Conservation (phyloP, 2,888 invertebrate species). For the Marasmarcha lunaedactyla region DNA sequence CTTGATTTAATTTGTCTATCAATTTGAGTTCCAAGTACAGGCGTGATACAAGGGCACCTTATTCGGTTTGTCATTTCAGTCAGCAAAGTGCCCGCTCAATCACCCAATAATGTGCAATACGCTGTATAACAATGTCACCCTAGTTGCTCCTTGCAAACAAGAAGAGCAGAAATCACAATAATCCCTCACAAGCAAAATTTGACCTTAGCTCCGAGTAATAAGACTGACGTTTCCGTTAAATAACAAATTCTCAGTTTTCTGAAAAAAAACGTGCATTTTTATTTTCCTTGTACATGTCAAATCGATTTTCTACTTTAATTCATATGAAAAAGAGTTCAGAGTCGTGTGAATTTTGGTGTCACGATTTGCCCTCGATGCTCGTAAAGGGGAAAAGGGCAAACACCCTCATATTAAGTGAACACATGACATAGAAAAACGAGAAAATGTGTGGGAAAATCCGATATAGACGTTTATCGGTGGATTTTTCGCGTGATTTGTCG, state of each 20-base stretch:
- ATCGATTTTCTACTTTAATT: conserved; percentile 8
- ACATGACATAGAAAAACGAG: conserved; percentile 68
- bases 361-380: neutral
- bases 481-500: conserved; percentile 66
- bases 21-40: neutral
- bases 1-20: conserved; percentile 3
- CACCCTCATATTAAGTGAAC: conserved; percentile 69
- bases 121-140: conserved; percentile 66
- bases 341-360: neutral
- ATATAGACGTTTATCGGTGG: conserved; percentile 68
- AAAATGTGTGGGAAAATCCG: conserved; percentile 70
- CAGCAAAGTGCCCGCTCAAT: conserved; percentile 62
- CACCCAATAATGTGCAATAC: conserved; percentile 70
- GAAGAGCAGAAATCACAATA: conserved; percentile 20
- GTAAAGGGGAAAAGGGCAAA: conserved; percentile 58
- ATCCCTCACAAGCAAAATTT: conserved; percentile 13
- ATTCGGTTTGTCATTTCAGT: conserved; percentile 37
- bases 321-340: neutral
- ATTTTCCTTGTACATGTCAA: conserved; percentile 16
- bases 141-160: conserved; percentile 24
- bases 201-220: conserved; percentile 14
- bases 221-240: neutral
- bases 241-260: conserved; percentile 12
- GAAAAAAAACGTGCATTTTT: conserved; percentile 49
- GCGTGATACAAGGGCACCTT: too few species aligned